These are phyloP conservation scores for Phortica variegata DNA, from an alignment of 1,140 invertebrate species.

Conservation along the genomic window DNA sequence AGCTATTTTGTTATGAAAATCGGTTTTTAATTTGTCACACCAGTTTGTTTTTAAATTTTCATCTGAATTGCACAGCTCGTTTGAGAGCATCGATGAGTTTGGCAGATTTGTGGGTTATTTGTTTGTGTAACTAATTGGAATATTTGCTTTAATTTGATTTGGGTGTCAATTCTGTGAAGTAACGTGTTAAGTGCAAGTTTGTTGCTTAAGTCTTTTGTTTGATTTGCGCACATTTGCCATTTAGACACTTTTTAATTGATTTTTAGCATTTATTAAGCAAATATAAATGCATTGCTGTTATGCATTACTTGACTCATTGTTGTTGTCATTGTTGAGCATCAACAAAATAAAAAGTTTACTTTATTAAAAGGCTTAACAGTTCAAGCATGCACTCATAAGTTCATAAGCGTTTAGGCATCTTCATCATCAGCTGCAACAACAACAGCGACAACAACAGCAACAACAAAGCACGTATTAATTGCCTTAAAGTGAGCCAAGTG, in stretches of 20 bases:
- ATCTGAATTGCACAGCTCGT: no score
- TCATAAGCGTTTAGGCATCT: no score
- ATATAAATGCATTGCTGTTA: not conserved
- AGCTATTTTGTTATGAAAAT: slow-evolving; percentile 16
- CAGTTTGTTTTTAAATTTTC: slow-evolving; percentile 12
- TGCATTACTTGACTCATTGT: not conserved
- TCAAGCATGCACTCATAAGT: slow-evolving; percentile 18
- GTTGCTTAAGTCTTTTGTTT: slow-evolving; percentile 6
- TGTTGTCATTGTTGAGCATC: not conserved
- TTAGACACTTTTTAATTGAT: no score
- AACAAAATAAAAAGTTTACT: slow-evolving; percentile 29
- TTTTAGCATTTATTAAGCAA: not conserved
- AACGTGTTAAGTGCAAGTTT: slow-evolving; percentile 50
- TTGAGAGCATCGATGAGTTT: no score
- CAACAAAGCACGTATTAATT: not conserved
- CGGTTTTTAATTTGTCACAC: slow-evolving; percentile 46
- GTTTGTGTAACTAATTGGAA: slow-evolving; percentile 28
- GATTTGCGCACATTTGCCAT: not conserved
- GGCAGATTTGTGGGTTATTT: no score
- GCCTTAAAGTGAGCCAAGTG: no score
- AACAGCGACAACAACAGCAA: not conserved
- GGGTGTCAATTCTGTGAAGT: slow-evolving; percentile 45
- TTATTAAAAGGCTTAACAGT: slow-evolving; percentile 56
- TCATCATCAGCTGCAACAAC: not conserved
- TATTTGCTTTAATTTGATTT: slow-evolving; percentile 1